phyloP scores from a whole-genome alignment of 2,888 invertebrate genomes.

The Aspidapion aeneum region DNA sequence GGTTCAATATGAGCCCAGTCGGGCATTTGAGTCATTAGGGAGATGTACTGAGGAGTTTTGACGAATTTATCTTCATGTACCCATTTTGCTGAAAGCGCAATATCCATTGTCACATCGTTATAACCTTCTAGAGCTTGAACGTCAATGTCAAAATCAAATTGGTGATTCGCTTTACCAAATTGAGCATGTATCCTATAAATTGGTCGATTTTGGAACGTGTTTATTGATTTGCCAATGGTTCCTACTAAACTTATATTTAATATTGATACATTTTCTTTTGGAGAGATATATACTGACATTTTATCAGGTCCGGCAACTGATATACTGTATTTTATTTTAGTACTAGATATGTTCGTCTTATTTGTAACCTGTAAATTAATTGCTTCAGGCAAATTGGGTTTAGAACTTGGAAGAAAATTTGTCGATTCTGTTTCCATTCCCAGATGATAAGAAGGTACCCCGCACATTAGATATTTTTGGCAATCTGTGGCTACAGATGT shows the following conservation, averaged over 20 bases:
- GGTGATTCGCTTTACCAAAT: constrained; percentile 34
- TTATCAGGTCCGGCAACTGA: constrained; percentile 57
- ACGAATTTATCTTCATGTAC: constrained; percentile 46
- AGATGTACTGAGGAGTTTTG: constrained; percentile 47
- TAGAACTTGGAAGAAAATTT: constrained; percentile 42
- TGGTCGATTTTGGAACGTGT: constrained; percentile 31
- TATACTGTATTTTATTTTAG: constrained; percentile 48
- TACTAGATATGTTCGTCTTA: constrained; percentile 41
- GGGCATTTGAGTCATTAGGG: constrained; percentile 50
- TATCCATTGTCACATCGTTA: constrained; percentile 38
- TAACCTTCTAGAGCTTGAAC: constrained; percentile 34
- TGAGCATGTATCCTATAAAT: constrained; percentile 38
- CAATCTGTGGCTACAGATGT: constrained; percentile 36
- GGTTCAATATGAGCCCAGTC: constrained; percentile 52
- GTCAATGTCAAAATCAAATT: constrained; percentile 37
- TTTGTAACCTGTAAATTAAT: constrained; percentile 31
- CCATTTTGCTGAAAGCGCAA: constrained; percentile 50
- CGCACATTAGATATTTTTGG: constrained; percentile 38
- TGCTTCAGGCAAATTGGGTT: constrained; percentile 36
- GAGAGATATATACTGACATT: constrained; percentile 58
- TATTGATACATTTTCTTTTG: constrained; percentile 52
- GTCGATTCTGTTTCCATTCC: constrained; percentile 40
- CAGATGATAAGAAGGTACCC: constrained; percentile 38
- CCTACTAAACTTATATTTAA: constrained; percentile 54
- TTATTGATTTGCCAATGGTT: constrained; percentile 20